phyloP scores from a whole-genome alignment of 2,888 invertebrate species.

The Hydraecia micacea region DNA sequence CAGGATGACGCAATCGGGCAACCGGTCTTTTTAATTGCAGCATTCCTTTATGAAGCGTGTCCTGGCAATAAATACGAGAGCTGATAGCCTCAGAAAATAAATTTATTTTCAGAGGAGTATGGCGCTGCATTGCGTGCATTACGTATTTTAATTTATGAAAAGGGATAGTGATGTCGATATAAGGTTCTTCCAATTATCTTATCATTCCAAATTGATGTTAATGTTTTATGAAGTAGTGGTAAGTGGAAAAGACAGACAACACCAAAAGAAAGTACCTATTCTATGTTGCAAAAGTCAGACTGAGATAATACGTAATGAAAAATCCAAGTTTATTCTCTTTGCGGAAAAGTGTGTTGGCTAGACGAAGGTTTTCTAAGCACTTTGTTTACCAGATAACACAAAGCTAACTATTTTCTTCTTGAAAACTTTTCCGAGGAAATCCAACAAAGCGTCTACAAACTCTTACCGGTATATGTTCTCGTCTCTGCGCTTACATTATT shows the following conservation, averaged over 20 bases:
- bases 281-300: neutral
- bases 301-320: slow-evolving; percentile 7
- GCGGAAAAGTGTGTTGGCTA: slow-evolving; percentile 7
- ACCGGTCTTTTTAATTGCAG: slow-evolving; percentile 65
- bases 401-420: neutral
- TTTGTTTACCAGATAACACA: slow-evolving; percentile 24
- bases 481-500: slow-evolving; percentile 52
- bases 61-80: slow-evolving; percentile 49
- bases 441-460: neutral
- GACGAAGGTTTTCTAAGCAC: slow-evolving; percentile 15
- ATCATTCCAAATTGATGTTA: neutral
- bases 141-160: slow-evolving; percentile 24
- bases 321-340: slow-evolving; percentile 23
- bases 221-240: neutral
- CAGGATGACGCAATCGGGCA: slow-evolving; percentile 56
- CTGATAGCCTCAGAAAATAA: slow-evolving; percentile 40
- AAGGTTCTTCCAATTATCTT: neutral
- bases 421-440: neutral
- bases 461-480: slow-evolving; percentile 21
- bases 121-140: slow-evolving; percentile 20
- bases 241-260: neutral
- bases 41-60: slow-evolving; percentile 54
- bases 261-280: too few species aligned
- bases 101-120: slow-evolving; percentile 39
- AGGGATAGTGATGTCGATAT: slow-evolving; percentile 13